These are phyloP conservation scores for Salmo trutta DNA, from an alignment of 2,797 vertebrate genomes.

Conservation along the genomic window DNA sequence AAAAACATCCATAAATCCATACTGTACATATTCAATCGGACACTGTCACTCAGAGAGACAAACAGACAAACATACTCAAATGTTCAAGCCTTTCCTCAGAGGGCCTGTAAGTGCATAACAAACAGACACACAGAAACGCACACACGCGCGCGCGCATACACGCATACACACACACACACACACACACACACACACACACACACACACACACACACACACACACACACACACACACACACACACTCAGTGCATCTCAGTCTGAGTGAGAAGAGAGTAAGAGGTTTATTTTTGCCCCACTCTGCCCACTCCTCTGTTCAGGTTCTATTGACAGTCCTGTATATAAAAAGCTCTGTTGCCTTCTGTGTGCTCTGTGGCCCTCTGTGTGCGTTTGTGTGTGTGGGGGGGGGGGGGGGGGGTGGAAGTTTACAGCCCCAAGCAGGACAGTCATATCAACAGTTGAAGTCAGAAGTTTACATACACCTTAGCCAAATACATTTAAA, in stretches of 20 bases:
- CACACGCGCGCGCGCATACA: conserved; percentile 2
- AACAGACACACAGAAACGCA: conserved; percentile 17
- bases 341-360: conserved; percentile 62
- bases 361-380: conserved; percentile 23
- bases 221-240: conserved; percentile 16
- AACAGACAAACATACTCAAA: conserved; percentile 17
- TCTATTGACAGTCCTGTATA: conserved; percentile 70
- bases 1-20: not conserved
- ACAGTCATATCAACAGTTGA: no score
- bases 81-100: conserved; percentile 34
- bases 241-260: conserved; percentile 51
- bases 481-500: no score
- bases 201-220: conserved; percentile 5
- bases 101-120: conserved; percentile 46
- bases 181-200: conserved; percentile 26
- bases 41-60: conserved; percentile 2
- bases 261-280: conserved; percentile 62
- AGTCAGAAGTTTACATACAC: no score
- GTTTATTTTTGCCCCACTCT: conserved; percentile 71
- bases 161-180: conserved; percentile 1
- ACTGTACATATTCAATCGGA: not conserved
- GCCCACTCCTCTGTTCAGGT: conserved; percentile 60
- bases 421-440: conserved; percentile 13
- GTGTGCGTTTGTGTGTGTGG: conserved; percentile 31
- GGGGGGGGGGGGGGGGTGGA: conserved; percentile 55